Conservation (phyloP, 2,888 invertebrate genomes). For the Eristalis pertinax region DNA sequence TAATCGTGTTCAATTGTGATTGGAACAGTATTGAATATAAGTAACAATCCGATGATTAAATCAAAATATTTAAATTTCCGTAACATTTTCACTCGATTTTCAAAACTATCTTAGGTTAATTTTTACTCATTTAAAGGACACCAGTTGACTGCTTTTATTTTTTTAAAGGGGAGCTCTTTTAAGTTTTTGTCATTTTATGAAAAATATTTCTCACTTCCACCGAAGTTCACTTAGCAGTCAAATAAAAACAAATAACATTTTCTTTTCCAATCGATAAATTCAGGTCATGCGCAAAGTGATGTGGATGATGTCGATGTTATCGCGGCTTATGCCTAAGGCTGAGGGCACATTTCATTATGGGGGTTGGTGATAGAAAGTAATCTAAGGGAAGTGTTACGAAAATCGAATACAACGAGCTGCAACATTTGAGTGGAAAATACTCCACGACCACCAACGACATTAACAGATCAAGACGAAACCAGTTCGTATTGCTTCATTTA, state of each 20-base stretch:
- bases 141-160: neutral
- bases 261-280: neutral
- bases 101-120: neutral
- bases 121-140: neutral
- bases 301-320: neutral
- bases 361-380: too few species aligned
- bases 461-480: too few species aligned
- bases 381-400: too few species aligned
- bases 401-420: too few species aligned
- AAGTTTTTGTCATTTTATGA: neutral
- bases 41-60: conserved; percentile 17
- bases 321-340: neutral
- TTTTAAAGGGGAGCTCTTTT: neutral
- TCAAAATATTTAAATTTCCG: neutral
- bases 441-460: too few species aligned
- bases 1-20: conserved; percentile 53
- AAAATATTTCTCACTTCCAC: neutral
- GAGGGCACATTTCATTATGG: neutral
- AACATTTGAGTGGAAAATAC: too few species aligned
- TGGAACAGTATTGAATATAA: conserved; percentile 41
- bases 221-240: neutral
- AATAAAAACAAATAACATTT: neutral
- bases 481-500: too few species aligned
- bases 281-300: neutral
- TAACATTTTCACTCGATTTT: neutral